phyloP scores from a whole-genome alignment of 2,113 vertebrate genomes.

The Lonchura striata region DNA sequence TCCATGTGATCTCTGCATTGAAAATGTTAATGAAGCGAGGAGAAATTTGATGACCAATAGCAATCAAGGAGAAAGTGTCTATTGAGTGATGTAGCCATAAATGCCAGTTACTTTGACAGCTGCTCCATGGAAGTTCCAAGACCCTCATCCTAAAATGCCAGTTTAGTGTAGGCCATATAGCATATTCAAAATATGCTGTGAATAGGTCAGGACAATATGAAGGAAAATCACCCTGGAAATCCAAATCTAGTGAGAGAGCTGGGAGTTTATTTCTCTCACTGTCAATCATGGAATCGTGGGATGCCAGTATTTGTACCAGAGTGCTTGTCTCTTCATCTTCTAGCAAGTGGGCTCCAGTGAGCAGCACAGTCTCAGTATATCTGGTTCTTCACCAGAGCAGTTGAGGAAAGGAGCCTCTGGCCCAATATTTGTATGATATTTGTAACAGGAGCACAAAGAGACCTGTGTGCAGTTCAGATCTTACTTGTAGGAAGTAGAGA shows the following conservation, averaged over 20 bases:
- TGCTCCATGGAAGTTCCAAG: not conserved
- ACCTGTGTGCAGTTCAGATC: not conserved
- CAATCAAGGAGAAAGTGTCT: not conserved
- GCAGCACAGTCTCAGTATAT: not conserved
- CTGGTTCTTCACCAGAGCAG: not conserved
- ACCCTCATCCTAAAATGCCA: not conserved
- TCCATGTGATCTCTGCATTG: not conserved
- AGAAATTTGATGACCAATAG: not conserved
- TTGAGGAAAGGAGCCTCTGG: not conserved
- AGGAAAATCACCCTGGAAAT: not conserved
- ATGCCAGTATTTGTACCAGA: not conserved
- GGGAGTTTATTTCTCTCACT: not conserved
- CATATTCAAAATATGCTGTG: not conserved
- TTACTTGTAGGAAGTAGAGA: not conserved
- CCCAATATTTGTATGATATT: not conserved
- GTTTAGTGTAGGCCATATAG: not conserved
- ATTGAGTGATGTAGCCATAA: not conserved
- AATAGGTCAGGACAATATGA: not conserved
- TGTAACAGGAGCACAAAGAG: not conserved
- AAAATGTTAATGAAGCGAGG: not conserved
- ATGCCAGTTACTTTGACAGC: not conserved
- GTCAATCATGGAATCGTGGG: accelerated
- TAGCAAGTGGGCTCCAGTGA: not conserved
- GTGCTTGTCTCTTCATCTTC: not conserved
- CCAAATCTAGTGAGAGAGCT: not conserved